Conservation (phyloP, 2,797 vertebrate species). For the Pseudotriccus pelzelni region DNA sequence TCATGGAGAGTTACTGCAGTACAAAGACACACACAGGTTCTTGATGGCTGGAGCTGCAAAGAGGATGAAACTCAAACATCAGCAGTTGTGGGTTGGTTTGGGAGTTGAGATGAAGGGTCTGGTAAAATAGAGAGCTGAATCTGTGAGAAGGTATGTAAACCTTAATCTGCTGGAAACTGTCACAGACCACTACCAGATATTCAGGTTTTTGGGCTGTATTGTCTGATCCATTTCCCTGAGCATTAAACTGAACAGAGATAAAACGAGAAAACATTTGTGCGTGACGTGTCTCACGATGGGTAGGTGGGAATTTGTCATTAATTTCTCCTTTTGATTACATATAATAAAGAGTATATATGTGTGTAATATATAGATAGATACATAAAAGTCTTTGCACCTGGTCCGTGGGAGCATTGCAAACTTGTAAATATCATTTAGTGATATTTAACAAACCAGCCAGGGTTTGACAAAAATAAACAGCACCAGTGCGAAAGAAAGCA, state of each 20-base stretch:
- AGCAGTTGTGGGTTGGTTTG: neutral
- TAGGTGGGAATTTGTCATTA: conserved; percentile 44
- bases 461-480: conserved; percentile 57
- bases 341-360: neutral
- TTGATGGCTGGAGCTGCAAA: neutral
- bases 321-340: conserved; percentile 27
- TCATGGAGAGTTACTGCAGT: neutral
- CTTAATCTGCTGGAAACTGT: neutral
- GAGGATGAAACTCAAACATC: neutral
- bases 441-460: conserved; percentile 60
- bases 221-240: neutral
- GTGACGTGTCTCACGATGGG: neutral
- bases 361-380: neutral
- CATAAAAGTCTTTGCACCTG: conserved; percentile 41
- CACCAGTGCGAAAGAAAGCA: conserved; percentile 34
- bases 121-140: neutral
- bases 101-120: neutral
- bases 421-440: conserved; percentile 66
- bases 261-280: neutral
- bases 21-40: neutral
- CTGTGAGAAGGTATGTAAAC: neutral
- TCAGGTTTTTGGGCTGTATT: neutral
- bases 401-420: conserved; percentile 36
- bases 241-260: neutral
- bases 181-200: neutral